Evolutionary conservation across 2,797 vertebrate species (phyloP).

Genomic region (Pangasius sanitwongsei): DNA sequence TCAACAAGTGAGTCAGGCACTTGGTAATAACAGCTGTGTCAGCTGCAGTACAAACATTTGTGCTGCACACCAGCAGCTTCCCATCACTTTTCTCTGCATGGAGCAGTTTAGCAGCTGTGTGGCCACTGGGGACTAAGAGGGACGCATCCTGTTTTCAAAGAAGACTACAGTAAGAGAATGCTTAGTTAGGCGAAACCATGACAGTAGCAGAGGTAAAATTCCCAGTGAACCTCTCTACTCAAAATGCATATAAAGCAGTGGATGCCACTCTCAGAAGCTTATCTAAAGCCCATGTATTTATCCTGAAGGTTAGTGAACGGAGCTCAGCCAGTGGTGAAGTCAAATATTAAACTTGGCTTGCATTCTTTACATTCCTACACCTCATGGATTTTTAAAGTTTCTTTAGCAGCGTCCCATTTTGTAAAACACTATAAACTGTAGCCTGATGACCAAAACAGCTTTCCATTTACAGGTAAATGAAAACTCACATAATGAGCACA

Average conservation of each 20-base stretch:
- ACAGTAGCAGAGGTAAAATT: background rate
- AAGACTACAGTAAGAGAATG: conserved; percentile 35
- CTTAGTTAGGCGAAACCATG: conserved; percentile 24
- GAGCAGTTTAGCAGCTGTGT: conserved; percentile 58
- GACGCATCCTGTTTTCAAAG: conserved; percentile 55
- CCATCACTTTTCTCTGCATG: conserved; percentile 44
- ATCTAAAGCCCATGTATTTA: conserved; percentile 4
- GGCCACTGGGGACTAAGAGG: conserved; percentile 42
- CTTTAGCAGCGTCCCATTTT: conserved; percentile 15
- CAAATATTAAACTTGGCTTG: conserved; percentile 55
- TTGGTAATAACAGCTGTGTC: conserved; percentile 54
- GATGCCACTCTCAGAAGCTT: background rate
- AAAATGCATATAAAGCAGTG: background rate
- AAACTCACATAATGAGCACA: background rate
- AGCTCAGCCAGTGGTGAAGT: conserved; percentile 20
- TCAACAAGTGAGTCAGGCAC: conserved; percentile 47
- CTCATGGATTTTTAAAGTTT: conserved; percentile 32
- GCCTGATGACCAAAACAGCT: background rate
- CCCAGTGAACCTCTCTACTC: background rate
- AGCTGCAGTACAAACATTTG: conserved; percentile 51
- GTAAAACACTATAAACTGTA: conserved; percentile 5
- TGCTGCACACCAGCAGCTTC: conserved; percentile 34
- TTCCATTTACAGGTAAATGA: background rate
- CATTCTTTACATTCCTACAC: conserved; percentile 50
- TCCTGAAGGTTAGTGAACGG: background rate